Evolutionary conservation across 2,888 invertebrate species (phyloP), one percentile per base, ranked within the genome.

Genomic region (Callyntrura guangdongensis): DNA sequence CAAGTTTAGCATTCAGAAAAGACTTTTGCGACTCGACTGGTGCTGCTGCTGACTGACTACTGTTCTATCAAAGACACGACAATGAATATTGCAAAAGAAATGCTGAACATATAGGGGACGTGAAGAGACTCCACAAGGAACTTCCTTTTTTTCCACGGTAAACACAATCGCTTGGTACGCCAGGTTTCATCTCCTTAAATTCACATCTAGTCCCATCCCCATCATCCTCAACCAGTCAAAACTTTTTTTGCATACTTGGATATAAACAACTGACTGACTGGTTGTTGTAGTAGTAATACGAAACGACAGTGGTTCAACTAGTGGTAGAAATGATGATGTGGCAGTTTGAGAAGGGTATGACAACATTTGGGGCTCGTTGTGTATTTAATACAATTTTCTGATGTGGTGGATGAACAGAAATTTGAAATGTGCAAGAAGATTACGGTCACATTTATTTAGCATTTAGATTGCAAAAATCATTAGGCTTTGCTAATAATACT

Each of bases 251-350:
- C 17, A 36, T 36, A 6, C 6, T 36, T 36, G 36, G 8, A 53
- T 53, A 22, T 53, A 36, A 59, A 17, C n/a, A 59, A 59, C 59
- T 64, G 64, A 8, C 8, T 25, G 64, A 59, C 59, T 64, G 64
- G 22, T 25, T 25, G 64, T 22, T 64, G 64, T 9, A 20, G 79
- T 8, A 20, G 79, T 56, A 56, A n/a, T n/a, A n/a, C n/a, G n/a
- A n/a, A n/a, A n/a, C n/a, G n/a, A n/a, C n/a, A n/a, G 79, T 59
- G 53, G 79, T 59, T 81, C 56, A 81, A 81, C 79, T 81, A 59
- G 79, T 81, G 79, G 79, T 9, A 12, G 36, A 14, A 59, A 59
- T 14, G 27, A 81, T 81, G 74, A 74, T 56, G 79, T 25, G 25
- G 25, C 25, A 25, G 25, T 77, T 77, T 56, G 45, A 36, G 36